Conservation (phyloP, 2,888 invertebrate species). For the Drosophila anomelani region DNA sequence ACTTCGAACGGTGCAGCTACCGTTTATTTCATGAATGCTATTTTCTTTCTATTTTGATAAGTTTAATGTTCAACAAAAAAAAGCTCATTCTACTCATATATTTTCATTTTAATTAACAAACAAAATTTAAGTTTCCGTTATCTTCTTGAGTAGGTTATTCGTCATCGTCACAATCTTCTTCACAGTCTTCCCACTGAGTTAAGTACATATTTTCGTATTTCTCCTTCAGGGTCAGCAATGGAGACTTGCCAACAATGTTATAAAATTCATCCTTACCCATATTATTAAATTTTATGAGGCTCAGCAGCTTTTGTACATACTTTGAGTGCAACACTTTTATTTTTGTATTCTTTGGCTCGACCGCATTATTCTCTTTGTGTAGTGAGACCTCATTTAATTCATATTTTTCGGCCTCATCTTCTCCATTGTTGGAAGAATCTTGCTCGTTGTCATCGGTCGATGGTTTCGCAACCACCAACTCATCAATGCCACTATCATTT, state of each 20-base stretch:
- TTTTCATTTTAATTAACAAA: too few species aligned
- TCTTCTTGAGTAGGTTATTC: too few species aligned
- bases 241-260: background rate
- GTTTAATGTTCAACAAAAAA: too few species aligned
- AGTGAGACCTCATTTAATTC: too few species aligned
- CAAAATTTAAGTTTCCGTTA: too few species aligned
- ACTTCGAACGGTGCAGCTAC: too few species aligned
- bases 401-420: too few species aligned
- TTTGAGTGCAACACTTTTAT: background rate
- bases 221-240: background rate
- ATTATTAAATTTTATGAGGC: background rate
- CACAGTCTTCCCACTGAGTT: background rate
- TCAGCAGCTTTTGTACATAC: constrained; percentile 7
- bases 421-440: background rate
- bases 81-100: too few species aligned
- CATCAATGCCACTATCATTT: background rate
- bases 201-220: constrained; percentile 6
- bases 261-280: constrained; percentile 6
- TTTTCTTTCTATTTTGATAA: too few species aligned
- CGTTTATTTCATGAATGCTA: background rate
- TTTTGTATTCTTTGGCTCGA: background rate
- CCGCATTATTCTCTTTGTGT: background rate
- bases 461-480: background rate
- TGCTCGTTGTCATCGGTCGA: background rate
- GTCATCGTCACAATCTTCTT: too few species aligned